phyloP scores from a whole-genome alignment of 2,888 invertebrate species.

The Phaonia tiefii region DNA sequence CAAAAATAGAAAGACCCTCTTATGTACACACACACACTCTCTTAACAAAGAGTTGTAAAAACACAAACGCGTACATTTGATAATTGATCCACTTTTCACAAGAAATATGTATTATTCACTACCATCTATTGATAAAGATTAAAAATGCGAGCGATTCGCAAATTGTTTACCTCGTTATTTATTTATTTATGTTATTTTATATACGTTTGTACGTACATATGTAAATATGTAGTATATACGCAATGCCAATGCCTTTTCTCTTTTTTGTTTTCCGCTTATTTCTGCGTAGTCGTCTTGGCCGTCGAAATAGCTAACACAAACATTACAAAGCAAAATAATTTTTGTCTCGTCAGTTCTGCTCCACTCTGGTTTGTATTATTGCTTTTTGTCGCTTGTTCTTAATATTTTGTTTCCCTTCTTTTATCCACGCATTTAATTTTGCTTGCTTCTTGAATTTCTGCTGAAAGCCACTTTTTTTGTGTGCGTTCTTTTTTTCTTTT shows the following conservation, averaged over 20 bases:
- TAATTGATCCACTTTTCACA: not conserved
- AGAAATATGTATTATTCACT: not conserved
- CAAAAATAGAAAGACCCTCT: not conserved
- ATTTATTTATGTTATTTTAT: slow-evolving; percentile 38
- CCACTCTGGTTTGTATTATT: not conserved
- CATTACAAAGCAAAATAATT: slow-evolving; percentile 61
- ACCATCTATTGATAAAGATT: slow-evolving; percentile 45
- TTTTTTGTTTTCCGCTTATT: slow-evolving; percentile 34
- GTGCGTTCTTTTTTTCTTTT: slow-evolving; percentile 32
- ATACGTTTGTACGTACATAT: slow-evolving; percentile 30
- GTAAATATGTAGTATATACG: slow-evolving; percentile 14
- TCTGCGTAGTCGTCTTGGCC: slow-evolving; percentile 40
- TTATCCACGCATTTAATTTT: slow-evolving; percentile 57
- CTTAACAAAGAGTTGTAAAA: not conserved
- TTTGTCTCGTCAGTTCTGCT: no score
- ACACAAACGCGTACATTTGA: slow-evolving; percentile 13
- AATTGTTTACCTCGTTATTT: slow-evolving; percentile 58
- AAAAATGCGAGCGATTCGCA: not conserved
- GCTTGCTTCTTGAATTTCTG: slow-evolving; percentile 33
- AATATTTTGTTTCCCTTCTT: slow-evolving; percentile 27
- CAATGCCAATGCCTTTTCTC: slow-evolving; percentile 59
- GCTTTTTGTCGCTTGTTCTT: slow-evolving; percentile 32
- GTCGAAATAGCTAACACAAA: slow-evolving; percentile 52
- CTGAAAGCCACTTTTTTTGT: slow-evolving; percentile 4
- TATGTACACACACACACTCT: slow-evolving; percentile 10